Base-by-base conservation (phyloP, 2,888 invertebrate genomes). In the Andrena chrysosceles region DNA sequence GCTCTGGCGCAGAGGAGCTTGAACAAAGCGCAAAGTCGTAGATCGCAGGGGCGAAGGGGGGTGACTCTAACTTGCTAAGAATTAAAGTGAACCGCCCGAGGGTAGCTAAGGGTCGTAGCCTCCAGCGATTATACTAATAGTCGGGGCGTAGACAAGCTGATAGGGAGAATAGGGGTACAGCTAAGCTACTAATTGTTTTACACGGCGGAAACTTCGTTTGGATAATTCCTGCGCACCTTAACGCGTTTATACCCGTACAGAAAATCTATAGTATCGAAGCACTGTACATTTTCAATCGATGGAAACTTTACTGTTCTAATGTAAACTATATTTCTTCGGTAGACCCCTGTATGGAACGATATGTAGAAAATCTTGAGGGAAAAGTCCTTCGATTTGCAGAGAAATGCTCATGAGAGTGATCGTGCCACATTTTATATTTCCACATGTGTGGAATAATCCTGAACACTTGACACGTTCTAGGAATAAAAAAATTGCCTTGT, bases 121-220 rank as follows among this genome's bases (percentile, higher is more conserved):
- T 90, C 89, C 87, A 86, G 87, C 91, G 93, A 93, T 93, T 91
- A 92, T 92, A 91, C 92, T 93, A 93, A 93, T 92, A 92, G 92
- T 91, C 89, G 91, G 91, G 92, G 92, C 91, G 93, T 92, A 91
- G 92, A 91, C 91, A 90, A 90, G 89, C 89, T 87, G 89, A 91
- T 90, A 88, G 89, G 81, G 83, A 77, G 81, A 80, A 69, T 69
- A 81, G 85, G 84, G 84, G 88, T 70, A 86, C 86, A 78, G 90
- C 84, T 83, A 85, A 85, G 87, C 86, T 91, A 89, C 89, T 93
- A 93, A 92, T 92, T 92, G 92, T 92, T 92, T 92, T 92, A 91
- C 89, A 85, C 89, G 85, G 83, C 86, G 85, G 88, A 85, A 91
- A 89, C 83, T 89, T 87, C 72, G 87, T 84, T 81, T 74, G 66